These are phyloP conservation scores for Coenonympha glycerion DNA, from an alignment of 2,888 invertebrate species.

Conservation along the genomic window DNA sequence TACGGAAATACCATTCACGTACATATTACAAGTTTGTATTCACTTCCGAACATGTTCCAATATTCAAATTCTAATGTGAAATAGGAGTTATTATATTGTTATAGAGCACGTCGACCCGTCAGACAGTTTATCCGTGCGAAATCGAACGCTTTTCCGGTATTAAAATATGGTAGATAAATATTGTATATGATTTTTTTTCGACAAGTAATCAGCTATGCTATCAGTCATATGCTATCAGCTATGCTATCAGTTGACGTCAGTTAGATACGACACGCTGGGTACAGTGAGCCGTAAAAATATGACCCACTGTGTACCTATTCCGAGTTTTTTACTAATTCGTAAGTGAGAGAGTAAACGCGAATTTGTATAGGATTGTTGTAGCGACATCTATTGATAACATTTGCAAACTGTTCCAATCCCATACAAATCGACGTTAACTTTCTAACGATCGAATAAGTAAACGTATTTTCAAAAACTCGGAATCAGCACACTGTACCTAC, in stretches of 20 bases:
- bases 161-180: slow-evolving; percentile 14
- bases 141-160: slow-evolving; percentile 17
- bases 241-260: slow-evolving; percentile 29
- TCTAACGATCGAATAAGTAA: too few species aligned
- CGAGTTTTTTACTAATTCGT: too few species aligned
- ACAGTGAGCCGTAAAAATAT: slow-evolving; percentile 2
- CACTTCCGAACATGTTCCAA: background rate
- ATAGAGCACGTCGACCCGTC: slow-evolving; percentile 13
- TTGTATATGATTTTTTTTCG: slow-evolving; percentile 19
- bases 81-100: slow-evolving; percentile 15
- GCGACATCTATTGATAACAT: too few species aligned
- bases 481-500: too few species aligned
- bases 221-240: slow-evolving; percentile 27
- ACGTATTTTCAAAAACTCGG: too few species aligned
- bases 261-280: slow-evolving; percentile 28
- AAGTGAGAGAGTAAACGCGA: too few species aligned
- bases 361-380: too few species aligned
- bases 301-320: too few species aligned
- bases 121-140: slow-evolving; percentile 13
- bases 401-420: too few species aligned
- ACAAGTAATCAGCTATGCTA: slow-evolving; percentile 25
- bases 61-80: slow-evolving; percentile 5
- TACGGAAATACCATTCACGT: background rate
- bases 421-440: too few species aligned
- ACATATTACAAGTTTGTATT: background rate